phyloP scores from a whole-genome alignment of 2,888 invertebrate genomes.

The Euphydryas editha region DNA sequence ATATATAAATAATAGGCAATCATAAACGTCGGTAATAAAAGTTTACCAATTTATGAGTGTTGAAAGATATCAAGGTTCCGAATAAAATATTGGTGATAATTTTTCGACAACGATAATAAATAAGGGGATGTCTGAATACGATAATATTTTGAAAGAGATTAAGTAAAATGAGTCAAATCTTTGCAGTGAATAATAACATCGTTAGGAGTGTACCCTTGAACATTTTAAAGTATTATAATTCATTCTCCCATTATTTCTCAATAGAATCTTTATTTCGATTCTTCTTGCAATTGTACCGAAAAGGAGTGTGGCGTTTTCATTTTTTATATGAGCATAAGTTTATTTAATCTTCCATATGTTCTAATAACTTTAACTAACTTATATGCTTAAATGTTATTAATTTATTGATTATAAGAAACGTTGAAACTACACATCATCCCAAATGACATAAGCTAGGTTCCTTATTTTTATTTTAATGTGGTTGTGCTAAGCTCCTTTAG shows the following conservation, averaged over 20 bases:
- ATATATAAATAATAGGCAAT: background rate
- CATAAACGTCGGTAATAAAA: background rate
- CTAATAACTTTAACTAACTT: too few relatives aligned
- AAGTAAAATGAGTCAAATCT: conserved; percentile 2
- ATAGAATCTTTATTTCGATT: background rate
- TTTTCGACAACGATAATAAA: conserved; percentile 6
- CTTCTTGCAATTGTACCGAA: background rate
- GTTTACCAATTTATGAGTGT: background rate
- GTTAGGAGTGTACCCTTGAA: background rate
- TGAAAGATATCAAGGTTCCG: background rate
- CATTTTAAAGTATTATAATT: background rate
- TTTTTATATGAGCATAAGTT: too few relatives aligned
- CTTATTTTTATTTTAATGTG: too few relatives aligned
- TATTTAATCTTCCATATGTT: too few relatives aligned
- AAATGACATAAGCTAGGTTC: too few relatives aligned
- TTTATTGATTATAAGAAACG: too few relatives aligned
- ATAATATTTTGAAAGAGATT: conserved; percentile 8
- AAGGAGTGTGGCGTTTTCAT: too few relatives aligned
- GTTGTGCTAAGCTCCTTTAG: too few relatives aligned
- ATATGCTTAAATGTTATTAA: too few relatives aligned
- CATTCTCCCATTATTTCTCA: background rate
- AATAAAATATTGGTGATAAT: conserved; percentile 10
- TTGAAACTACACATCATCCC: too few relatives aligned
- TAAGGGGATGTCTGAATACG: background rate
- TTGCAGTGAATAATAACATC: conserved; percentile 11